Percentiles rank a stretch among this genome's conserved stretches.
Conservation (phyloP, 2,888 invertebrate species). For the Sphaeridia pumilis region DNA sequence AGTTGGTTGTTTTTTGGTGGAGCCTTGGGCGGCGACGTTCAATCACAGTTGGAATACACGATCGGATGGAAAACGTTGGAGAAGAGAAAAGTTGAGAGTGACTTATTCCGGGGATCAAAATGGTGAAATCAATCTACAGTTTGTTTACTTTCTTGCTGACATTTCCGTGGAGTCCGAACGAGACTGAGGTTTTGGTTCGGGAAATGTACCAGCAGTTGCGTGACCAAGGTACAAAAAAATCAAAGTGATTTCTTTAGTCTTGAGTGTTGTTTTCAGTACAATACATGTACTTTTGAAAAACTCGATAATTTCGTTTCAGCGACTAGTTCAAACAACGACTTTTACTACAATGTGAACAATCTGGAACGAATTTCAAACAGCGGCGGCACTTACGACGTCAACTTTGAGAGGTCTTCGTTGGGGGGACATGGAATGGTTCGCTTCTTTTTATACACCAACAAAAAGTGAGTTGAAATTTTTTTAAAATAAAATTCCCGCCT, state of each 20-base stretch:
- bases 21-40: too few species aligned
- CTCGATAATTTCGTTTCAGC: neutral
- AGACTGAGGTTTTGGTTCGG: slow-evolving; percentile 1
- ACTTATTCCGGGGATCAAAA: neutral
- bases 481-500: neutral
- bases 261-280: too few species aligned
- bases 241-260: neutral
- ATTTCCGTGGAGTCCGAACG: slow-evolving; percentile 6
- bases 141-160: slow-evolving; percentile 3
- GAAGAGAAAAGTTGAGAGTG: neutral
- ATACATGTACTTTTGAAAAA: neutral
- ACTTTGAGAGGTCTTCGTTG: too few species aligned
- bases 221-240: neutral
- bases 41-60: too few species aligned
- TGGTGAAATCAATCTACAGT: neutral
- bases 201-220: neutral
- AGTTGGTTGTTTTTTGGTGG: too few species aligned
- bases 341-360: neutral
- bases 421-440: neutral
- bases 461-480: neutral
- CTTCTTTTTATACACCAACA: neutral
- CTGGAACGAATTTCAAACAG: neutral
- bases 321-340: neutral
- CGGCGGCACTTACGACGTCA: neutral
- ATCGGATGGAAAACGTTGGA: neutral